phyloP scores from a whole-genome alignment of 2,797 vertebrate species.

The Enteromius argenteus region DNA sequence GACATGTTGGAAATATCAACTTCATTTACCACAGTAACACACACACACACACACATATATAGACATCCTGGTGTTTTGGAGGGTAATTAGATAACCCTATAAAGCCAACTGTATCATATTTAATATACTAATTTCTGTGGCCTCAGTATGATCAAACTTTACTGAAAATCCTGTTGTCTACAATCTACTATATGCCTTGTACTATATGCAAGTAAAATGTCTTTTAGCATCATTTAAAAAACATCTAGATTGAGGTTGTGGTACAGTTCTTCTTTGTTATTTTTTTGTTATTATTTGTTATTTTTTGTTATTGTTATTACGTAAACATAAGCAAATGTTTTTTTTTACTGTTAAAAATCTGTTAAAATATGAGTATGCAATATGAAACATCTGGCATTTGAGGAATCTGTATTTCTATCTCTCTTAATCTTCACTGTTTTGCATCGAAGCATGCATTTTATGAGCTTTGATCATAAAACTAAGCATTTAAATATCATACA shows the following conservation, averaged over 20 bases:
- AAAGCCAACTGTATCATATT: constrained; percentile 63
- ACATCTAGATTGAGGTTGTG: neutral
- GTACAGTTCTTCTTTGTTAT: no score
- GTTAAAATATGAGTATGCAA: neutral
- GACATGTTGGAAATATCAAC: constrained; percentile 75
- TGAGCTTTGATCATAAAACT: neutral
- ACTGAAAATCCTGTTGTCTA: neutral
- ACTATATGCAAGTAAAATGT: neutral
- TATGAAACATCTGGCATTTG: neutral
- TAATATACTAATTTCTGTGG: constrained; percentile 80
- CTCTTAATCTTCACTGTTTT: neutral
- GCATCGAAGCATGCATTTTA: neutral
- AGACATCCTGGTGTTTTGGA: constrained; percentile 28
- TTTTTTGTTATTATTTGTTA: neutral
- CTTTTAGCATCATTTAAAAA: neutral
- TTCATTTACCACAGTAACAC: constrained; percentile 53
- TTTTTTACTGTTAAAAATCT: no score
- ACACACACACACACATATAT: constrained; percentile 14
- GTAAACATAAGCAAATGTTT: no score
- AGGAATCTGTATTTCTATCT: neutral
- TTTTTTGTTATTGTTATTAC: neutral
- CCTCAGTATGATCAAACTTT: neutral
- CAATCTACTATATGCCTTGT: neutral
- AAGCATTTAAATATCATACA: neutral
- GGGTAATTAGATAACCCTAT: constrained; percentile 78